Base-by-base conservation (phyloP, 2,797 vertebrate species). In the Halcyon chelicuti region DNA sequence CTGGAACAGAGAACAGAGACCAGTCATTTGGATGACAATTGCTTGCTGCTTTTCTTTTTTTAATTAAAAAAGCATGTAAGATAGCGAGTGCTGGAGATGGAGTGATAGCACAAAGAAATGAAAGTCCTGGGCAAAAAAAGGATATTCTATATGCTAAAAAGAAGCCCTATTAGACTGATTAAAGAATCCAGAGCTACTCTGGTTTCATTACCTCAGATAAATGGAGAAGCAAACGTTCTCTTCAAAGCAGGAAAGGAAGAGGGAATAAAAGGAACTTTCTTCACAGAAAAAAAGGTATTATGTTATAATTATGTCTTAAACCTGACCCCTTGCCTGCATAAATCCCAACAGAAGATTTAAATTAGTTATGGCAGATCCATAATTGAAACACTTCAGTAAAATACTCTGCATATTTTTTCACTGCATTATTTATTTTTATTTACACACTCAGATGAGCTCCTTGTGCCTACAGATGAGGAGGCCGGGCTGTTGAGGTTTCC, bases 1-100 rank as follows among this genome's bases (percentile, higher is more conserved):
- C 99, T 99, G 97, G 14, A 97, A 96, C 5, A 82, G 12, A 96
- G 21, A 96, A 63, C 3, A 94, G 17, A 94, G 3, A 60, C 7
- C 44, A 44, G 65, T 60, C n/a, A 19, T 29, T 33, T 26, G 88
- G 77, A 42, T 66, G 37, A 55, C 42, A 80, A 57, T 4, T 13
- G 23, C 44, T 16, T 26, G 55, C n/a, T 21, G 11, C 23, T 47
- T 40, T 66, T 55, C 35, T 49, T 25, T 44, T 44, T 65, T 39
- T 37, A 31, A 58, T 46, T 49, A 52, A 72, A 71, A 58, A 39
- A 42, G 26, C 28, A 28, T 3, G 25, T 7, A 47, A 91, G 66
- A 21, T 40, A 77, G 1, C 6, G 57, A 83, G 35, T 7, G 77
- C 51, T 66, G 82, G 67, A 80, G 44, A 91, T 2, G 8, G 31